Evolutionary conservation across 1,140 invertebrate genomes (phyloP), one percentile per base, ranked within the genome.

Genomic region (Atta colombica): DNA sequence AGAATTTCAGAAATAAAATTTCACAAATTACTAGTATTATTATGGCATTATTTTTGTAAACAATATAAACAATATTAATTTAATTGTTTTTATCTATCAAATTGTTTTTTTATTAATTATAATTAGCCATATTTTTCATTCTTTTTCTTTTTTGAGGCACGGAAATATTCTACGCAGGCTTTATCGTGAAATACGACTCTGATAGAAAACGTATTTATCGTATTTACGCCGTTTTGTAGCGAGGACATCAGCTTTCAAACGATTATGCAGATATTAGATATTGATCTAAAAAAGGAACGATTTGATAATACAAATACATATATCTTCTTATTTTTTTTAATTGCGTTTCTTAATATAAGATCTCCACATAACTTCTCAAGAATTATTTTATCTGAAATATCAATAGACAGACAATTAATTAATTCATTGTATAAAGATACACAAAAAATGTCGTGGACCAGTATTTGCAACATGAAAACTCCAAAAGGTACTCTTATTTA

Each of bases 231-330:
- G 55, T 45, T 77, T 60, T 3, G 14, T 3, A 39, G 12, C 31
- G n/a, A 60, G n/a, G n/a, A 77, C 55, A 3, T 45, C 35, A 77
- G 12, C 55, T 77, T 77, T 60, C 12, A 65, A 65, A 39, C 0
- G 12, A 60, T 39, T 4, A 58, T 25, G 55, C 7, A 55, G 21
- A 60, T 51, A 28, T 10, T 58, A 51, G 45, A 16, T 71, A 77
- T 12, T 14, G 12, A 60, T 77, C 7, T 58, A 14, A 75, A 60
- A 58, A 7, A 35, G 31, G n/a, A 18, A 45, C 35, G 39, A 69
- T 69, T 58, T 58, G 7, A 10, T 10, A 7, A n/a, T 8, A 58
- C n/a, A 10, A 21, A 10, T 39, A 72, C 10, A 51, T 66, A 53
- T 18, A 51, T 51, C 49, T 14, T 18, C 14, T 28, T 7, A 35